Evolutionary conservation across 2,113 vertebrate species (phyloP), one percentile per base, ranked within the genome.

Genomic region (Hypocryptadius cinnamomeus): DNA sequence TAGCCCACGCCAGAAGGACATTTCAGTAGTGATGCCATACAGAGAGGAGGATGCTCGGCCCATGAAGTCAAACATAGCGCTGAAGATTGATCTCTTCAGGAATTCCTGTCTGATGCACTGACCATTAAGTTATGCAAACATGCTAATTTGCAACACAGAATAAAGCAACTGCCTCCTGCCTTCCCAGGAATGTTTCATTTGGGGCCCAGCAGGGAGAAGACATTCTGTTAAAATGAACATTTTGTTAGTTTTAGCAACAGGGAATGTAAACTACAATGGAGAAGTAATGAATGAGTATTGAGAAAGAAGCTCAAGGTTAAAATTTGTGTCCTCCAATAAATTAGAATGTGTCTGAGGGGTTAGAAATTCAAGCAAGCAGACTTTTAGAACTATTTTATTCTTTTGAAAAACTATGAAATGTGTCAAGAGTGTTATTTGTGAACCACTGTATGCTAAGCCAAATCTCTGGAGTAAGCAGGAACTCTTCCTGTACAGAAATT

Each of bases 61-160:
- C 81, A n/a, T 31, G 82, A 91, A 95, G 60, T 79, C 87, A 95
- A 94, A 90, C 72, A 84, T 53, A 69, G 83, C 0, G 0, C 91
- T 87, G 80, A 91, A 94, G 92, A 96, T 68, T 86, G 90, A 97
- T 95, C 45, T 90, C 39, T 85, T 92, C 60, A 94, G 89, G 86
- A 93, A 93, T 87, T 94, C 78, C 83, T 90, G 89, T 51, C 87
- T 87, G 83, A 96, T 35, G 64, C 69, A 81, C 85, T 89, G 92
- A 85, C 86, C 92, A 89, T 89, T 96, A 87, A 96, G 85, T 96
- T 97, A 95, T 93, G 91, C 95, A 97, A 97, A 96, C 92, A 96
- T 93, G 93, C 53, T 95, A 94, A 97, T 97, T 94, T 1, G 1
- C 80, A 80, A 74, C 0, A 1, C 68, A 90, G 82, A 90, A 93